Percentiles rank a stretch among this genome's conserved stretches.
phyloP scores from a whole-genome alignment of 2,113 vertebrate species.

The Guaruba guarouba region DNA sequence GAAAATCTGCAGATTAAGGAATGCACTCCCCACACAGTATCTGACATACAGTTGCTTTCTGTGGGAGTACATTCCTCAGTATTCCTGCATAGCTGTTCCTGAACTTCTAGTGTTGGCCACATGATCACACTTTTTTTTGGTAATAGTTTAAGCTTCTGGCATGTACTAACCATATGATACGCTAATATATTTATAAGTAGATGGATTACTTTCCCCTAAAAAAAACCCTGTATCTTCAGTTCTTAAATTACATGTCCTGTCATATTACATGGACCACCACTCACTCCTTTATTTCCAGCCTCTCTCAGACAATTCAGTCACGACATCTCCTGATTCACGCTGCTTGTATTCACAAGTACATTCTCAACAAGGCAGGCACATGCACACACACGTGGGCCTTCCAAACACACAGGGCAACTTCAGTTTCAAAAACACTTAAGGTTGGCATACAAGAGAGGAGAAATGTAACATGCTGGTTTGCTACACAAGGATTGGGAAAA shows the following conservation, averaged over 20 bases:
- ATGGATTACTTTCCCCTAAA: not conserved
- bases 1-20: not conserved
- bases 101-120: not conserved
- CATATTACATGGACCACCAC: not conserved
- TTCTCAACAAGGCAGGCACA: not conserved
- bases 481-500: not conserved
- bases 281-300: not conserved
- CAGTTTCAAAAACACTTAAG: not conserved
- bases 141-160: not conserved
- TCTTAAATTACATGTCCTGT: not conserved
- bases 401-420: not conserved
- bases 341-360: not conserved
- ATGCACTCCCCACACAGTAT: not conserved
- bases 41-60: not conserved
- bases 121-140: not conserved
- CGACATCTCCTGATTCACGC: not conserved
- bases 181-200: not conserved
- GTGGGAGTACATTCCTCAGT: not conserved
- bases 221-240: not conserved
- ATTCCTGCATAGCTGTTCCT: not conserved
- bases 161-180: not conserved
- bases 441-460: not conserved
- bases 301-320: not conserved
- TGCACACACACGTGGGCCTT: fast-evolving
- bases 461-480: not conserved